Evolutionary conservation across 53 echinoderm and acorn worm genomes (phyloP).

Genomic region (Glandiceps talaboti): DNA sequence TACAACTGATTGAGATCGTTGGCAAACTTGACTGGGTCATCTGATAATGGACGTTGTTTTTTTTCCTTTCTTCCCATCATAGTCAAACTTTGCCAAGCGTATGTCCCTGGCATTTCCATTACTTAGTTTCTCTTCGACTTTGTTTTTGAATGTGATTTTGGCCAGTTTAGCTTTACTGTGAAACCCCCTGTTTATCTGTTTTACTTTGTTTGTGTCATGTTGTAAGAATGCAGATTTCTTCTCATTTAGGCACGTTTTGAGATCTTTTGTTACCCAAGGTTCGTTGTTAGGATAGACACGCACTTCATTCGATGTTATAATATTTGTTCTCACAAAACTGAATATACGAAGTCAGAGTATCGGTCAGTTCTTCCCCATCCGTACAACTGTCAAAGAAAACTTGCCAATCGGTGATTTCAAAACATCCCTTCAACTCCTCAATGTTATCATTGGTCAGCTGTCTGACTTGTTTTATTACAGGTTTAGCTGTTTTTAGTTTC

Average conservation of each 20-base stretch:
- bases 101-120: neutral
- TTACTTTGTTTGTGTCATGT: slow-evolving; percentile 2
- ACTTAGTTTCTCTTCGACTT: slow-evolving; percentile 4
- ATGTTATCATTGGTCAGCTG: slow-evolving; percentile 3
- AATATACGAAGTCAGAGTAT: slow-evolving; percentile 11
- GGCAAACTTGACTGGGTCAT: neutral
- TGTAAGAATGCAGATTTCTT: slow-evolving; percentile 11
- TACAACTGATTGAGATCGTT: slow-evolving; percentile 22
- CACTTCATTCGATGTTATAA: slow-evolving; percentile 6
- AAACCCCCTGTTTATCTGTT: slow-evolving; percentile 2
- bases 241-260: slow-evolving; percentile 1
- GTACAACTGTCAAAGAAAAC: neutral
- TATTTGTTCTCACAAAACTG: slow-evolving; percentile 19
- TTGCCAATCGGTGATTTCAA: slow-evolving; percentile 18
- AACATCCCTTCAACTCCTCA: slow-evolving; percentile 5
- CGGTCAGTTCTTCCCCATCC: slow-evolving; percentile 6
- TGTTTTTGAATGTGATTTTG: slow-evolving; percentile 4
- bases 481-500: slow-evolving; percentile 12
- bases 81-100: slow-evolving; percentile 17
- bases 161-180: slow-evolving; percentile 2
- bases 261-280: slow-evolving; percentile 23
- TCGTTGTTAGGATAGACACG: slow-evolving; percentile 18
- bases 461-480: slow-evolving; percentile 1
- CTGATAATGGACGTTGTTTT: neutral
- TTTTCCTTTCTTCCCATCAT: slow-evolving; percentile 16